Percentiles rank a stretch among this genome's conserved stretches.
Conservation (phyloP, 2,113 vertebrate genomes). For the Pampusana beccarii region DNA sequence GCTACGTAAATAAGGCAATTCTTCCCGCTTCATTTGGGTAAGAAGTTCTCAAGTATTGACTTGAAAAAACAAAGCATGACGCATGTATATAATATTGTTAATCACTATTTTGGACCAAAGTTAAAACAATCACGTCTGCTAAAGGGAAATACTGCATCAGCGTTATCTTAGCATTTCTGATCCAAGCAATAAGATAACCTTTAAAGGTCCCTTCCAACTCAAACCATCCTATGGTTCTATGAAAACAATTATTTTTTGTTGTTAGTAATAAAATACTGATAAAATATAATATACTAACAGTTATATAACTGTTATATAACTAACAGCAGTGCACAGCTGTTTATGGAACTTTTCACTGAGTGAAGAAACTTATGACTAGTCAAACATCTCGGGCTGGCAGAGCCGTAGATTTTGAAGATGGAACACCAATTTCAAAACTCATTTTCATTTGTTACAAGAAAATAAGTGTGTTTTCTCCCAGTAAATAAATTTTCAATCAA, state of each 20-base stretch:
- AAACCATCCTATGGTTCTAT: background rate
- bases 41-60: background rate
- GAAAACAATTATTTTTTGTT: background rate
- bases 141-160: background rate
- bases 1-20: background rate
- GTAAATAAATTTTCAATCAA: background rate
- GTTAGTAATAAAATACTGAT: background rate
- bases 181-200: background rate
- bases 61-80: background rate
- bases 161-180: background rate
- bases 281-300: background rate
- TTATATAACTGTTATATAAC: background rate
- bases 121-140: background rate
- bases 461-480: background rate
- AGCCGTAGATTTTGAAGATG: background rate
- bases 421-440: slow-evolving; percentile 2
- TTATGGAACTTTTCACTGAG: background rate
- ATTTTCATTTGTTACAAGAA: slow-evolving; percentile 5
- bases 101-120: background rate
- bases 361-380: background rate
- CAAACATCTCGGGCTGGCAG: background rate
- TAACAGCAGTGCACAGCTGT: background rate
- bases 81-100: background rate
- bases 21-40: background rate
- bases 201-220: background rate